A percentile compares a stretch with the other conserved stretches of the same genome.
phyloP scores from a whole-genome alignment of 2,113 vertebrate species.

The Epinephelus fuscoguttatus region DNA sequence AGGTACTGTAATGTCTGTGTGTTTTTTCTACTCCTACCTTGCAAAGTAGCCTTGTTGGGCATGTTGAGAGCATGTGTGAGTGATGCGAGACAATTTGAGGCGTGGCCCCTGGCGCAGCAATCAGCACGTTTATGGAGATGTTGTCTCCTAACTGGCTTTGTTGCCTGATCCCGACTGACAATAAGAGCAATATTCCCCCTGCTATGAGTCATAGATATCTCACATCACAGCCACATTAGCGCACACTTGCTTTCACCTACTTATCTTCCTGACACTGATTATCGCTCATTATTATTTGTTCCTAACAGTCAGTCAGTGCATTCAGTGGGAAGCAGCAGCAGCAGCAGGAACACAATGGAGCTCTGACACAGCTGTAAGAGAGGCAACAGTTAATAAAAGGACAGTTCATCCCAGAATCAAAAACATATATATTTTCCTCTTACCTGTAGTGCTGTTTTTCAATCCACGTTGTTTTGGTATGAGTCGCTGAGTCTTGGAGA shows the following conservation, averaged over 20 bases:
- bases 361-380: not conserved
- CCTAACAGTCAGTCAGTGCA: not conserved
- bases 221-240: constrained; percentile 38
- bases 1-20: constrained; percentile 28
- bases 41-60: constrained; percentile 17
- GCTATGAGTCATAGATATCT: constrained; percentile 29
- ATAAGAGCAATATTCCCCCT: constrained; percentile 13
- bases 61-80: constrained; percentile 3
- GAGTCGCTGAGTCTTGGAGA: no score
- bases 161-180: constrained; percentile 32
- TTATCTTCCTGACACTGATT: constrained; percentile 37
- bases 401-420: no score
- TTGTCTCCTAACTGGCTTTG: constrained; percentile 33
- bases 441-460: no score
- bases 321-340: not conserved
- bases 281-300: constrained; percentile 10
- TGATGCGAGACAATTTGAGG: constrained; percentile 29
- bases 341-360: not conserved
- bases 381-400: not conserved
- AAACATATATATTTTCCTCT: no score
- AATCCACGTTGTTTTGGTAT: no score
- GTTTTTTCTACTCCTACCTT: not conserved
- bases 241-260: constrained; percentile 16
- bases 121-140: constrained; percentile 44
- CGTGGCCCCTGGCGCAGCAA: constrained; percentile 35